Percentiles rank a stretch among this genome's conserved stretches.
Conservation (phyloP, 1,140 invertebrate species). For the Zaprionus tsacasi region DNA sequence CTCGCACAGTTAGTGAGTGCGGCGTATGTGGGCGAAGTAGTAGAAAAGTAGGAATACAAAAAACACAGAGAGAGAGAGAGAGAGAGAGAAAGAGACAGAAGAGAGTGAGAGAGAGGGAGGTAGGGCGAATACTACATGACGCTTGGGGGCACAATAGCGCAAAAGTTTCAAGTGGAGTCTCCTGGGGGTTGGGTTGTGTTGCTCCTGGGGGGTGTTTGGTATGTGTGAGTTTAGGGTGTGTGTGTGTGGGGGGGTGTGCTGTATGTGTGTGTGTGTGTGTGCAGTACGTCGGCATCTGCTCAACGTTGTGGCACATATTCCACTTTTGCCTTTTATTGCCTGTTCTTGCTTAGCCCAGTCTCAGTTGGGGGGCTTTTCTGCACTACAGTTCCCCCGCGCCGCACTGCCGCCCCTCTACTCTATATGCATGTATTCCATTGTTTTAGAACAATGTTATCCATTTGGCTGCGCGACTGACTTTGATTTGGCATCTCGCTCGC, state of each 20-base stretch:
- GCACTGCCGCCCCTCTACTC: neutral
- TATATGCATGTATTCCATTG: slow-evolving; percentile 60
- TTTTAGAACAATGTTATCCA: slow-evolving; percentile 77
- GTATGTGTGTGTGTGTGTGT: slow-evolving; percentile 11
- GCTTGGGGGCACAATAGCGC: slow-evolving; percentile 68
- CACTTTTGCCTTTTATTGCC: slow-evolving; percentile 81
- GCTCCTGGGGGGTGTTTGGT: slow-evolving; percentile 4
- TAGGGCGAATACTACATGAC: slow-evolving; percentile 38
- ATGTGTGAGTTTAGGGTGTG: neutral
- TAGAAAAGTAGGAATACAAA: slow-evolving; percentile 7
- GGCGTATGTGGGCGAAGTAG: neutral
- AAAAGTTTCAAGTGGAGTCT: slow-evolving; percentile 79
- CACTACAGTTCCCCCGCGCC: neutral
- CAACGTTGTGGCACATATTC: slow-evolving; percentile 78
- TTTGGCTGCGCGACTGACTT: slow-evolving; percentile 70
- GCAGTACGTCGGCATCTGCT: slow-evolving; percentile 73
- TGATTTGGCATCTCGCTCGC: slow-evolving; percentile 64
- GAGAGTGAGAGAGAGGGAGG: neutral
- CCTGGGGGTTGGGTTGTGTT: slow-evolving; percentile 33
- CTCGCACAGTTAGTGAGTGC: slow-evolving; percentile 36
- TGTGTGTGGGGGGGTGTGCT: slow-evolving; percentile 7
- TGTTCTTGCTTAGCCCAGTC: slow-evolving; percentile 49
- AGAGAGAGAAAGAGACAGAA: neutral
- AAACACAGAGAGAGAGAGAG: slow-evolving; percentile 22
- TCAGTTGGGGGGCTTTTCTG: slow-evolving; percentile 18